Percentiles rank a stretch among this genome's conserved stretches.
These are phyloP conservation scores for Tachysurus vachellii DNA, from an alignment of 2,113 vertebrate species.

Conservation along the genomic window DNA sequence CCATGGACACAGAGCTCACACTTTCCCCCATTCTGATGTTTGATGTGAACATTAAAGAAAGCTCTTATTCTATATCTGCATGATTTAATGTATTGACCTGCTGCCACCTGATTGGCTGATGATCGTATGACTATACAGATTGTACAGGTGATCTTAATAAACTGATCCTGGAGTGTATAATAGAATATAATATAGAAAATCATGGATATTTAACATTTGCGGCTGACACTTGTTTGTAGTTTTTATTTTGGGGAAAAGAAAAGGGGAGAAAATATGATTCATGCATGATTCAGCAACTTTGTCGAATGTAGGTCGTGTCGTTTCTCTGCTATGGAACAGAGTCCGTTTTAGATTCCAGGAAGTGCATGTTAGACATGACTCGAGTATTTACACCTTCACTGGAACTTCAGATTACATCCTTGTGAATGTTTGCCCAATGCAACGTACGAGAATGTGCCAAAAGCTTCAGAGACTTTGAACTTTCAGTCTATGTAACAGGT, in stretches of 20 bases:
- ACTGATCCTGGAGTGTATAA: background rate
- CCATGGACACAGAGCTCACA: background rate
- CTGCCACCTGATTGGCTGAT: background rate
- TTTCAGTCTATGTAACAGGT: constrained; percentile 4
- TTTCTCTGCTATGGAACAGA: background rate
- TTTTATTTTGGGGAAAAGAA: background rate
- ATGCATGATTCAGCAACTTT: constrained; percentile 8
- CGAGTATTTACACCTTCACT: constrained; percentile 14
- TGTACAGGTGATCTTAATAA: background rate
- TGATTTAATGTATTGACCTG: background rate
- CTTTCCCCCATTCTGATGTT: background rate
- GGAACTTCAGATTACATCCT: constrained; percentile 24
- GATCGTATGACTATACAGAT: background rate
- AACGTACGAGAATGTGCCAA: constrained; percentile 12
- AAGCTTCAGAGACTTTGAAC: background rate
- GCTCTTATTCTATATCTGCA: background rate
- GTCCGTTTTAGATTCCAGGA: constrained; percentile 12
- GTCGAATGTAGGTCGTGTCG: constrained; percentile 7
- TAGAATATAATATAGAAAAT: background rate
- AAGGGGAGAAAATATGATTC: background rate
- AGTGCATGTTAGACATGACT: constrained; percentile 17
- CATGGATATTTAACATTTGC: background rate
- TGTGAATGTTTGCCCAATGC: background rate
- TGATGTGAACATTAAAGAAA: background rate
- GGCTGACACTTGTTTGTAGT: background rate